Conservation (phyloP, 2,113 vertebrate species). For the Pluvianellus socialis region DNA sequence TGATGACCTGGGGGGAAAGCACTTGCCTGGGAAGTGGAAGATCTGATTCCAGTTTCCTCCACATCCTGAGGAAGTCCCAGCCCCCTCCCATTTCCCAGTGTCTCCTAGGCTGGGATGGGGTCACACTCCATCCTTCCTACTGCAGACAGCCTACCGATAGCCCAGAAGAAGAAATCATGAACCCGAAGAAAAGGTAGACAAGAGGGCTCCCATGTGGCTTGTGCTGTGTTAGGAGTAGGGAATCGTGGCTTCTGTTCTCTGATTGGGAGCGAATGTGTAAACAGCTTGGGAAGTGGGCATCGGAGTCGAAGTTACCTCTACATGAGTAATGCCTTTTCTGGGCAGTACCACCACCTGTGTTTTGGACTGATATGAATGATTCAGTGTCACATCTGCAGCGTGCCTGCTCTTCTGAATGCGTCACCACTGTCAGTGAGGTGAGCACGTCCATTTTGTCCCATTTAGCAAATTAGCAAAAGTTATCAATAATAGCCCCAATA, state of each 20-base stretch:
- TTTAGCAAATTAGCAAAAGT: background rate
- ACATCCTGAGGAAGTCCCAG: constrained; percentile 60
- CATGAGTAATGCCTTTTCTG: background rate
- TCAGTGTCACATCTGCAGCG: background rate
- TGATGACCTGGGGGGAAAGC: background rate
- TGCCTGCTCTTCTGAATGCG: background rate
- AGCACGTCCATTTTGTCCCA: background rate
- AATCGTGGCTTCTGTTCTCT: background rate
- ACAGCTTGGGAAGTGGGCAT: background rate
- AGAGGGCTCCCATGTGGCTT: background rate
- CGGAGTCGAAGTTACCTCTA: background rate
- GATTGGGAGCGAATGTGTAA: background rate
- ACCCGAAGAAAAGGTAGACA: background rate
- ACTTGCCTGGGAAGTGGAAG: constrained; percentile 46
- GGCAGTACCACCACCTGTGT: background rate
- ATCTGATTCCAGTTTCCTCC: constrained; percentile 58
- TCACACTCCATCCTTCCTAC: constrained; percentile 53
- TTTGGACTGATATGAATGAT: background rate
- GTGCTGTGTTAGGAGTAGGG: background rate
- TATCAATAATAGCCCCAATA: background rate
- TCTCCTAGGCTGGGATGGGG: constrained; percentile 9
- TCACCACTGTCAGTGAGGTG: background rate
- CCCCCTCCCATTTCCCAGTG: constrained; percentile 31
- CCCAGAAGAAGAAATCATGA: background rate
- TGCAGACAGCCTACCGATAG: background rate